Percentiles rank a stretch among this genome's conserved stretches.
phyloP scores from a whole-genome alignment of 2,113 vertebrate species.

The Marmota monax region DNA sequence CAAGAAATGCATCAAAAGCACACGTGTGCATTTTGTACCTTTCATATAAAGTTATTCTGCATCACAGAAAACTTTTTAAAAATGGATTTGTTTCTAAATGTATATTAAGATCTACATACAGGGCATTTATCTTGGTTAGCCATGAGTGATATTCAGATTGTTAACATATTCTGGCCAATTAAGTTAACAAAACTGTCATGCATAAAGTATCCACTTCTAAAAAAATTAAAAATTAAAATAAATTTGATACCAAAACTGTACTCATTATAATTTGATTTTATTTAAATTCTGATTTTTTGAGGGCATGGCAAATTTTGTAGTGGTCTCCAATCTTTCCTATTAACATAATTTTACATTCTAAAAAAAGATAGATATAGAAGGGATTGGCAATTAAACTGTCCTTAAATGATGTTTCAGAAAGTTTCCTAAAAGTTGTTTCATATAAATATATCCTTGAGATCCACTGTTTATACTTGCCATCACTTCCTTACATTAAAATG shows the following conservation, averaged over 20 bases:
- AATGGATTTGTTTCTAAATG: neutral
- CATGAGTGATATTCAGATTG: constrained; percentile 3
- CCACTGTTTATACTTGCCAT: neutral
- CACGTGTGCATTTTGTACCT: neutral
- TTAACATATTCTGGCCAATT: constrained; percentile 60
- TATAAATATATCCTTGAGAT: neutral
- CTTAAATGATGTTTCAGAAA: constrained; percentile 46
- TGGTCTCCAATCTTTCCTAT: neutral
- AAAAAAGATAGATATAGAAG: neutral
- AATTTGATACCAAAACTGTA: constrained; percentile 55
- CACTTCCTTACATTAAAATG: neutral
- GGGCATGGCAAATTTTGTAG: neutral
- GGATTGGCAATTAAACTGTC: neutral
- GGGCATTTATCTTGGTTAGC: constrained; percentile 22
- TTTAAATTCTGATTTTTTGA: constrained; percentile 57
- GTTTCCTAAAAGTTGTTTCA: constrained; percentile 3
- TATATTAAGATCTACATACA: constrained; percentile 5
- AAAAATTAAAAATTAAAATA: constrained; percentile 57
- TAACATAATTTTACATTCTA: constrained; percentile 32
- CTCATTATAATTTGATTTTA: constrained; percentile 47
- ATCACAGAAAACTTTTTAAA: neutral
- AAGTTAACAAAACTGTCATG: constrained; percentile 62
- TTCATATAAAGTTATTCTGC: neutral
- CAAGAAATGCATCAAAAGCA: neutral
- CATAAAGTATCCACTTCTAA: constrained; percentile 38